phyloP scores from a whole-genome alignment of 2,113 vertebrate species.

The Salvelinus sp. region DNA sequence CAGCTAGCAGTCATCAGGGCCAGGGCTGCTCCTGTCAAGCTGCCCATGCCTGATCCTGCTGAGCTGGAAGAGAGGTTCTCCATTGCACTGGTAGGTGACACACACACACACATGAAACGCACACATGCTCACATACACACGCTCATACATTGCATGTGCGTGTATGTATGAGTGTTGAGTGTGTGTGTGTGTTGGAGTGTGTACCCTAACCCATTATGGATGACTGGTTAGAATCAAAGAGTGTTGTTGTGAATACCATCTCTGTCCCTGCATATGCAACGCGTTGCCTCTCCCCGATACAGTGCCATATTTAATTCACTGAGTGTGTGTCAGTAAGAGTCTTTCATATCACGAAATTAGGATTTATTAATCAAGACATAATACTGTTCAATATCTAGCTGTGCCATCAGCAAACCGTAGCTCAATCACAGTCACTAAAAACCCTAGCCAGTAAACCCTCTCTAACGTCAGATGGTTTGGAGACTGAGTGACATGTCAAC shows the following conservation, averaged over 20 bases:
- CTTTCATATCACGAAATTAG: constrained; percentile 13
- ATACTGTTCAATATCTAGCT: no score
- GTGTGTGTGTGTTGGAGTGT: background rate
- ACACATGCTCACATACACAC: background rate
- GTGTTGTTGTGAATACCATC: constrained; percentile 10
- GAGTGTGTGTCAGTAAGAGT: background rate
- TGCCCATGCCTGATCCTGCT: constrained; percentile 90
- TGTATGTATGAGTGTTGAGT: background rate
- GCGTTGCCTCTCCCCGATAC: background rate
- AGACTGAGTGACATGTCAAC: no score
- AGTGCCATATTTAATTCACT: constrained; percentile 4
- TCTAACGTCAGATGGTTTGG: no score
- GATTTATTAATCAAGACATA: no score
- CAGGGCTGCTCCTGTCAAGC: constrained; percentile 84
- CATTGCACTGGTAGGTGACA: constrained; percentile 81
- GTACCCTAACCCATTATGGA: background rate
- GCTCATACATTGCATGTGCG: background rate
- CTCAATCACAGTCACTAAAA: no score
- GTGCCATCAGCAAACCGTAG: no score
- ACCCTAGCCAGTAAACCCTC: no score
- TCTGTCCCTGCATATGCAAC: background rate
- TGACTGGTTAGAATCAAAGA: background rate
- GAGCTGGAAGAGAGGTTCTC: constrained; percentile 94
- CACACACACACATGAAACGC: constrained; percentile 1
- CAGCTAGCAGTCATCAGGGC: constrained; percentile 89